These are phyloP conservation scores for Chionodraco myersi DNA, from an alignment of 2,113 vertebrate genomes.

Conservation along the genomic window DNA sequence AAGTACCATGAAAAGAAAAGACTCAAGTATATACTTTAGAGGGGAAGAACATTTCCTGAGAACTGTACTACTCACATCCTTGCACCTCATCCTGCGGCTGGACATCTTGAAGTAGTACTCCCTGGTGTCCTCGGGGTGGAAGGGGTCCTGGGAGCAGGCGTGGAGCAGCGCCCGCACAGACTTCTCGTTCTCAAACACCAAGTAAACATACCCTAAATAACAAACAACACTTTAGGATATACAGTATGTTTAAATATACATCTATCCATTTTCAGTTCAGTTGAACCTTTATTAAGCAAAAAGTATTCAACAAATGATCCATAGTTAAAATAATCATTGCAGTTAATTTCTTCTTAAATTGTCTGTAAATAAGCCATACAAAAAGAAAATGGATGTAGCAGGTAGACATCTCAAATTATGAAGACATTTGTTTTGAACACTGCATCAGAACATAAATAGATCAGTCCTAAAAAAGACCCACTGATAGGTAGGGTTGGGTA, in stretches of 20 bases:
- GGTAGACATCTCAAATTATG: neutral
- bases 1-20: too few species aligned
- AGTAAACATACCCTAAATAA: conserved; percentile 92
- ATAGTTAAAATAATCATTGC: neutral
- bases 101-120: conserved; percentile 99
- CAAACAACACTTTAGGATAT: neutral
- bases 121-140: conserved; percentile 92
- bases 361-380: too few species aligned
- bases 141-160: conserved; percentile 93
- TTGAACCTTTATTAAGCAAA: too few species aligned
- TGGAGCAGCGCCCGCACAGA: conserved; percentile 94
- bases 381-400: too few species aligned
- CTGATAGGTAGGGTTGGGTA: too few species aligned
- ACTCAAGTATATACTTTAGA: too few species aligned
- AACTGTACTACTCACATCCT: conserved; percentile 88
- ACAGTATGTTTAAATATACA: too few species aligned
- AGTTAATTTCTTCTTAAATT: too few species aligned
- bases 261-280: too few species aligned
- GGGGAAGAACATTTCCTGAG: too few species aligned
- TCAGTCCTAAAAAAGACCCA: neutral
- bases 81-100: conserved; percentile 97
- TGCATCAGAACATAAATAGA: neutral
- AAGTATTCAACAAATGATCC: too few species aligned
- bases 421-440: neutral
- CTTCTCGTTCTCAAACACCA: conserved; percentile 97